Evolutionary conservation across 1,140 invertebrate species (phyloP).

Genomic region (Mercenaria mercenaria): DNA sequence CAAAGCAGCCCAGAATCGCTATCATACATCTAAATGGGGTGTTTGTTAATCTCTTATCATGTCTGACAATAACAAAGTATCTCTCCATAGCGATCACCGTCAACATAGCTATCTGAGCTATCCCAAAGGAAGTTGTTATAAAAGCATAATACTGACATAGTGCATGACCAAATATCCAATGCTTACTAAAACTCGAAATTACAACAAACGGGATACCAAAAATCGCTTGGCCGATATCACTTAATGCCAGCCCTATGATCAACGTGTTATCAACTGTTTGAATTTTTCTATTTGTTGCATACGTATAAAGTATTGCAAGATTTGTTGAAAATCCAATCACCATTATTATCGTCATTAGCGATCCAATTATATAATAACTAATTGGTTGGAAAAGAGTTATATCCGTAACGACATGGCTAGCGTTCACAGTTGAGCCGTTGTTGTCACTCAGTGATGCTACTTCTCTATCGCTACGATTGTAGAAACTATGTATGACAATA

Average conservation of each 20-base stretch:
- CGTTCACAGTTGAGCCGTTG: background rate
- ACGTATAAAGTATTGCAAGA: slow-evolving; percentile 2
- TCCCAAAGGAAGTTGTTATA: slow-evolving; percentile 18
- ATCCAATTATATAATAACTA: slow-evolving; percentile 16
- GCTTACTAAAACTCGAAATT: background rate
- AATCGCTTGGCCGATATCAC: background rate
- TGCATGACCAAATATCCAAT: slow-evolving; percentile 11
- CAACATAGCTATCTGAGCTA: slow-evolving; percentile 29
- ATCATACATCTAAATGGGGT: background rate
- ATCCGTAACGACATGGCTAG: background rate
- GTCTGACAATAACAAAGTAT: slow-evolving; percentile 22
- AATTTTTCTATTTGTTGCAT: background rate
- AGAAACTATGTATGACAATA: background rate
- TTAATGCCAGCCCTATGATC: slow-evolving; percentile 12
- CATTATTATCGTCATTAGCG: background rate
- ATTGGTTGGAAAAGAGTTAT: background rate
- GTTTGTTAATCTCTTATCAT: background rate
- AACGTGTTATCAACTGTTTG: slow-evolving; percentile 29
- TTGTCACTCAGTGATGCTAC: background rate
- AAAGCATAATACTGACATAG: slow-evolving; percentile 30
- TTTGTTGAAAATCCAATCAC: slow-evolving; percentile 4
- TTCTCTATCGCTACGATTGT: background rate
- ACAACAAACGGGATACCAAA: slow-evolving; percentile 29
- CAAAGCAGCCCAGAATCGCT: background rate
- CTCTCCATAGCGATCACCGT: slow-evolving; percentile 23